Conservation (phyloP, 2,797 vertebrate species). For the Neopelma chrysocephalum region DNA sequence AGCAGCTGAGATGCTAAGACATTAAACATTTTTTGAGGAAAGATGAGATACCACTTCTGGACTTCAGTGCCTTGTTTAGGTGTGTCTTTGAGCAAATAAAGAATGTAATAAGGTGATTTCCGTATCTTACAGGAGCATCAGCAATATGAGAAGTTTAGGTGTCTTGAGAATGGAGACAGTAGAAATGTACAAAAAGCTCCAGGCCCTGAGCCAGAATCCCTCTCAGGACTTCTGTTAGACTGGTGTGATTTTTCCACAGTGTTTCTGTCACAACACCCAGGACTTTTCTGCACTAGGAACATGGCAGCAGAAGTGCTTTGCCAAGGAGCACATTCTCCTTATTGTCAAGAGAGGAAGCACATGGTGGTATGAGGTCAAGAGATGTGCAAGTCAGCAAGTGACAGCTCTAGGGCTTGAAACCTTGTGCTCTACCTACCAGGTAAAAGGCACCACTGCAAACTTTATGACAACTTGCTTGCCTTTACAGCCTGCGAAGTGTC, state of each 20-base stretch:
- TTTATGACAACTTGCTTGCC: background rate
- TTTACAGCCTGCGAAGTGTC: background rate
- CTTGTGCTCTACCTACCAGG: background rate
- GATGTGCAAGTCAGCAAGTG: background rate
- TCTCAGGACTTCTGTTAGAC: background rate
- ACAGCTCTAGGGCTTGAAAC: background rate
- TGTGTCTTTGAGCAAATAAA: background rate
- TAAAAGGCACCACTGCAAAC: background rate
- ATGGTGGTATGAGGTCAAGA: background rate
- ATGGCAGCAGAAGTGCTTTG: background rate
- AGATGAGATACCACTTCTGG: background rate
- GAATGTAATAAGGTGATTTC: background rate
- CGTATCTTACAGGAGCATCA: background rate
- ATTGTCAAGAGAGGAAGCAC: background rate
- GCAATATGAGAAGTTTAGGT: background rate
- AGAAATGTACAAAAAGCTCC: background rate
- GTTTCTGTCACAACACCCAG: background rate
- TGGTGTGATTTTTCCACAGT: background rate
- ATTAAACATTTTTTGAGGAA: background rate
- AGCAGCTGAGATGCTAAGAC: background rate
- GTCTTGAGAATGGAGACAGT: background rate
- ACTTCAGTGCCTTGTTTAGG: background rate
- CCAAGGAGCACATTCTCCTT: background rate
- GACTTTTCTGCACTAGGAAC: background rate
- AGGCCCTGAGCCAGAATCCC: background rate